Evolutionary conservation across 37 sponge, comb jelly and placozoan species (phyloP).

Genomic region (Cliona cf. orientalis): DNA sequence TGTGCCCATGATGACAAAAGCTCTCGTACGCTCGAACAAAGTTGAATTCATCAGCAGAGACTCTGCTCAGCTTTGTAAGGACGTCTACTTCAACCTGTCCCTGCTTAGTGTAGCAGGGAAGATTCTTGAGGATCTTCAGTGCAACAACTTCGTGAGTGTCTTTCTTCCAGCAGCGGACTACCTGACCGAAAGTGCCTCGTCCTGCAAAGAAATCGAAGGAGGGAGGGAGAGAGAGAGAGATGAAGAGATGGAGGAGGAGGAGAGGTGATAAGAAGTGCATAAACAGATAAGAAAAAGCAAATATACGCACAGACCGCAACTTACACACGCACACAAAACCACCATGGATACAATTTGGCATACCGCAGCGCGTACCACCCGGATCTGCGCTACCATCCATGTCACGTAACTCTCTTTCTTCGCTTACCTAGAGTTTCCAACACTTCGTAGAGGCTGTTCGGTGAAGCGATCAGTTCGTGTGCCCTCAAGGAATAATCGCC

Average conservation of each 20-base stretch:
- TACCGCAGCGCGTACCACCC: too few relatives aligned
- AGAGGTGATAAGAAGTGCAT: too few relatives aligned
- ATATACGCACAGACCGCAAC: too few relatives aligned
- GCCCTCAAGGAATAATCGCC: slow-evolving; percentile 68
- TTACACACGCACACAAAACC: too few relatives aligned
- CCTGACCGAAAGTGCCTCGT: slow-evolving; percentile 95
- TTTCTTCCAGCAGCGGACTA: slow-evolving; percentile 81
- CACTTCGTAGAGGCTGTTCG: slow-evolving; percentile 78
- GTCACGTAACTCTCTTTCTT: not conserved
- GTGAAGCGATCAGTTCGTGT: slow-evolving; percentile 69
- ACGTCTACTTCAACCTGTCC: slow-evolving; percentile 92
- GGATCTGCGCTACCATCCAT: not conserved
- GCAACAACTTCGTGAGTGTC: slow-evolving; percentile 87
- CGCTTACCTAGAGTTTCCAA: slow-evolving; percentile 55
- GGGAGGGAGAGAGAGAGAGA: too few relatives aligned
- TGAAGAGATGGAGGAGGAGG: too few relatives aligned
- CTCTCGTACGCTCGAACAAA: slow-evolving; percentile 91
- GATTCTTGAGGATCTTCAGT: slow-evolving; percentile 88
- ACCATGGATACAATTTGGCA: not conserved
- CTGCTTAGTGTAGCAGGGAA: slow-evolving; percentile 92
- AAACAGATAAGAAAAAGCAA: too few relatives aligned
- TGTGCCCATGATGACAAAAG: slow-evolving; percentile 87
- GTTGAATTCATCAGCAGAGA: slow-evolving; percentile 74
- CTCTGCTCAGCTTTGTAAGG: slow-evolving; percentile 59
- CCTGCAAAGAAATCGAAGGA: slow-evolving; percentile 24